A percentile compares a stretch with the other conserved stretches of the same genome.
These are phyloP conservation scores for Zosterops borbonicus DNA, from an alignment of 2,113 vertebrate genomes.

Conservation along the genomic window DNA sequence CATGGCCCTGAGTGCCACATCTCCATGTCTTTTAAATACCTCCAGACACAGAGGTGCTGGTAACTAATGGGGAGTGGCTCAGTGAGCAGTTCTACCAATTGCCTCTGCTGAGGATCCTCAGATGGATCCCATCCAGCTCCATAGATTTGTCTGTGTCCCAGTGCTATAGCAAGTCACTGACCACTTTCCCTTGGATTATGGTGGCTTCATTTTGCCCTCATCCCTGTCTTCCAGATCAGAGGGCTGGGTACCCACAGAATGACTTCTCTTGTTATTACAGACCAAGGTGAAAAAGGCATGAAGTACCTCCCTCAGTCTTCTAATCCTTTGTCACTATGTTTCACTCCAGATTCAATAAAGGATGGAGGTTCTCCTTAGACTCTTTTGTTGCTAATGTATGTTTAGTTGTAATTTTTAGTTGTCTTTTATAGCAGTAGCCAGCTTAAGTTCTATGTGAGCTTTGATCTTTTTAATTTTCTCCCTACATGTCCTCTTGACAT, in stretches of 20 bases:
- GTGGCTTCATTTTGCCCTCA: not conserved
- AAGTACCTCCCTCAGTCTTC: not conserved
- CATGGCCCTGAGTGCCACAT: not conserved
- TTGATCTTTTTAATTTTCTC: not conserved
- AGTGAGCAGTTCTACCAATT: not conserved
- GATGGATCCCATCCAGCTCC: not conserved
- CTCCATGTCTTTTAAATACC: not conserved
- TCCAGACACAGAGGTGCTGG: not conserved
- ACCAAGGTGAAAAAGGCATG: fast-evolving
- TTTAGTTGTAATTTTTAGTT: not conserved
- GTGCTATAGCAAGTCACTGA: fast-evolving
- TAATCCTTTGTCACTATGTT: not conserved
- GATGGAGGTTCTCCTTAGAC: not conserved
- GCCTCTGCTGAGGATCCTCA: not conserved
- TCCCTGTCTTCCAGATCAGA: not conserved
- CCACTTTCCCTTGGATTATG: not conserved
- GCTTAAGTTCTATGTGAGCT: not conserved
- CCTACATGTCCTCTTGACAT: not conserved
- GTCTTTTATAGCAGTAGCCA: not conserved
- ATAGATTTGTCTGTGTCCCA: not conserved
- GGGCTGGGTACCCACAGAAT: not conserved
- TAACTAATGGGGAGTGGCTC: not conserved
- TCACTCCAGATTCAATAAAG: not conserved
- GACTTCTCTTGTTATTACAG: not conserved
- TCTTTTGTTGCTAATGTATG: not conserved